phyloP scores from a whole-genome alignment of 2,113 vertebrate species.

The Eclectus roratus region DNA sequence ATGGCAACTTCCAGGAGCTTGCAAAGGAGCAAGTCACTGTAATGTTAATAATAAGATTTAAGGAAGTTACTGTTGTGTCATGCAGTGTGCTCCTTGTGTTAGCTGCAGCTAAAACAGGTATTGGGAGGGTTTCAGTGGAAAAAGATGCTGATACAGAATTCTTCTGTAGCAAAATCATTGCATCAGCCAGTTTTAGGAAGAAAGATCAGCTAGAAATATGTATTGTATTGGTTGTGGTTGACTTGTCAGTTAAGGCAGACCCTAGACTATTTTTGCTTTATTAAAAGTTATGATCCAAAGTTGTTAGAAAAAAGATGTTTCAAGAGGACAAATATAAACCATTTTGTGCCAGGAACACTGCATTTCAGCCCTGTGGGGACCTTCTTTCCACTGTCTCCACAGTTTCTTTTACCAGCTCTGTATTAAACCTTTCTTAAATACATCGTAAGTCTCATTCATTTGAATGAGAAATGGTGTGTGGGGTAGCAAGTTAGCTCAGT shows the following conservation, averaged over 20 bases:
- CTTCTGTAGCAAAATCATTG: not conserved
- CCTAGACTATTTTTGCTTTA: not conserved
- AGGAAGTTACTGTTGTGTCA: not conserved
- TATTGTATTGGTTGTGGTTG: not conserved
- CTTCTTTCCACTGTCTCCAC: not conserved
- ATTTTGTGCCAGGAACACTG: not conserved
- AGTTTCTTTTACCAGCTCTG: not conserved
- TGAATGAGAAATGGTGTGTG: not conserved
- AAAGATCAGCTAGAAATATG: not conserved
- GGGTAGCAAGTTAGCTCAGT: not conserved
- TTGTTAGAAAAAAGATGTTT: not conserved
- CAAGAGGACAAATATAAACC: not conserved
- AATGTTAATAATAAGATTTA: not conserved
- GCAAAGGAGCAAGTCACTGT: not conserved
- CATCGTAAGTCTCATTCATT: not conserved
- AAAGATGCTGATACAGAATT: not conserved
- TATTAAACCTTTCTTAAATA: not conserved
- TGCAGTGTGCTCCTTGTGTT: not conserved
- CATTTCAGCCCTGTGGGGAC: not conserved
- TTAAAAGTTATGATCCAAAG: not conserved
- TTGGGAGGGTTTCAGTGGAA: not conserved
- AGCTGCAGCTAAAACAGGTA: not conserved
- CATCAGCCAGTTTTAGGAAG: not conserved
- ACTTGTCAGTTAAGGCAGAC: not conserved
- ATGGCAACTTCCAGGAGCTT: not conserved